These are phyloP conservation scores for Phyto melanocephala DNA, from an alignment of 2,888 invertebrate species.

Conservation along the genomic window DNA sequence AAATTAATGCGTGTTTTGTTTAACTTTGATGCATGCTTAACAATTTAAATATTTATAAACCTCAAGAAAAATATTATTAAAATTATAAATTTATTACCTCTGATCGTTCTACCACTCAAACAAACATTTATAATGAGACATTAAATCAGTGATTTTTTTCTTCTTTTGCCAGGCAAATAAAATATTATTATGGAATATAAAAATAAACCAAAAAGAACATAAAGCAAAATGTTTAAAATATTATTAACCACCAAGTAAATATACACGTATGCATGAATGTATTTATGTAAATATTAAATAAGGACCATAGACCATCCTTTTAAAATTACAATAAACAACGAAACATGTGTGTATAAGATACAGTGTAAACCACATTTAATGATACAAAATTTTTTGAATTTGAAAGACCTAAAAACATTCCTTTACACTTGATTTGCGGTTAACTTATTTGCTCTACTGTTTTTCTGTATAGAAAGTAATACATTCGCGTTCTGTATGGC, in stretches of 20 bases:
- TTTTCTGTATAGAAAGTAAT: background rate
- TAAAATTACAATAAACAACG: background rate
- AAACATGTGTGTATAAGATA: background rate
- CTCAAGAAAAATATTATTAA: background rate
- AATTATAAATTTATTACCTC: constrained; percentile 21
- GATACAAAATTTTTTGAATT: background rate
- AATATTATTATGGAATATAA: constrained; percentile 42
- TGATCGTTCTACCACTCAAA: constrained; percentile 34
- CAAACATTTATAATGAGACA: background rate
- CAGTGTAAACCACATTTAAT: background rate
- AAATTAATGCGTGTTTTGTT: no score
- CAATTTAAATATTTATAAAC: background rate
- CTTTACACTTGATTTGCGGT: background rate
- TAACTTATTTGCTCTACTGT: background rate
- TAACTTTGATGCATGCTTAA: background rate
- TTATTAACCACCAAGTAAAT: constrained; percentile 15
- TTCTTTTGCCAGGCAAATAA: constrained; percentile 3
- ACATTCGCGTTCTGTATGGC: background rate
- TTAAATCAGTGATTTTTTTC: constrained; percentile 1
- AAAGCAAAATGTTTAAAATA: constrained; percentile 13
- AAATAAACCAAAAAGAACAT: background rate
- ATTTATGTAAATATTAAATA: constrained; percentile 23
- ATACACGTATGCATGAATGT: background rate
- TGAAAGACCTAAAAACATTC: background rate
- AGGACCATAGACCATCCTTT: constrained; percentile 13